Percentiles rank a stretch among this genome's conserved stretches.
Evolutionary conservation across 2,797 vertebrate genomes (phyloP).

Genomic region (Cichlasoma orientale): DNA sequence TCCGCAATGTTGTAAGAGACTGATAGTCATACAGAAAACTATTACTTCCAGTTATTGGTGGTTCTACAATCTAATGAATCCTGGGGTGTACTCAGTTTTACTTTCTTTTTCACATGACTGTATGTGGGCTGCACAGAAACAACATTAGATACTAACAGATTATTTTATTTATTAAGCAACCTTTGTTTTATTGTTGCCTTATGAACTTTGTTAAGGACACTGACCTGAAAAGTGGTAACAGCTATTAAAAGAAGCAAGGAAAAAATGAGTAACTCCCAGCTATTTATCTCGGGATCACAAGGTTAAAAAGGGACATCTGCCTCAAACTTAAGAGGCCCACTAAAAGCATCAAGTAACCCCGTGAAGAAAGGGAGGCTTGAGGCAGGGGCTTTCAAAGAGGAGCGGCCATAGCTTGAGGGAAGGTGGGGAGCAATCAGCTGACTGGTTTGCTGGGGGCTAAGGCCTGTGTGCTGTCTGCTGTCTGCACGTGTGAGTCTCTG

Average conservation of each 20-base stretch:
- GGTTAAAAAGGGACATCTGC: slow-evolving; percentile 63
- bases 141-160: neutral
- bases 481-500: slow-evolving; percentile 60
- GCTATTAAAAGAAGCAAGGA: slow-evolving; percentile 8
- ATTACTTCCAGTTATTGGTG: neutral
- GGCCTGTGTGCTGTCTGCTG: slow-evolving; percentile 57
- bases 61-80: neutral
- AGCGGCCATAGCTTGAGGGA: slow-evolving; percentile 40
- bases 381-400: slow-evolving; percentile 62
- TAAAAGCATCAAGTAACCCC: slow-evolving; percentile 55
- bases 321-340: slow-evolving; percentile 61
- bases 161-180: neutral
- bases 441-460: slow-evolving; percentile 42
- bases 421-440: slow-evolving; percentile 67
- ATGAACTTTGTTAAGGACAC: slow-evolving; percentile 20
- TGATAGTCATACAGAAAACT: neutral
- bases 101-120: neutral
- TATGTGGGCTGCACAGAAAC: neutral
- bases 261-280: slow-evolving; percentile 41
- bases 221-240: slow-evolving; percentile 24
- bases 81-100: neutral
- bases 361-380: slow-evolving; percentile 63
- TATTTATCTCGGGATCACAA: slow-evolving; percentile 69
- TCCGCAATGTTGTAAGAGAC: neutral
- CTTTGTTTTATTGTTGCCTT: neutral